A percentile compares a stretch with the other conserved stretches of the same genome.
Conservation (phyloP, 2,888 invertebrate species). For the Rhagonycha fulva region DNA sequence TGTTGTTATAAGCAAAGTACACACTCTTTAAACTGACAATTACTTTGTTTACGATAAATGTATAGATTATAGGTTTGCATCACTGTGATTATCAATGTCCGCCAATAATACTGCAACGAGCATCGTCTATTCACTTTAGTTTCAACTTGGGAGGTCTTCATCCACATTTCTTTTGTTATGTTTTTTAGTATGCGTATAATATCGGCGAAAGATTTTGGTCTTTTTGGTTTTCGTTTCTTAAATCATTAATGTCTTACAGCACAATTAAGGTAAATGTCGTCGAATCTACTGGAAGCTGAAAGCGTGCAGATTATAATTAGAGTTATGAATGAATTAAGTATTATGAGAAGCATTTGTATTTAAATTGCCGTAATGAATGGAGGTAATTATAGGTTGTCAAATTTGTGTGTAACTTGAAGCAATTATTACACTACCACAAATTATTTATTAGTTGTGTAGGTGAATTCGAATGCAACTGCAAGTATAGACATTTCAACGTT, state of each 20-base stretch:
- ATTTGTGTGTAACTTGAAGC: constrained; percentile 32
- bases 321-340: constrained; percentile 31
- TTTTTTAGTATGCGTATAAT: constrained; percentile 35
- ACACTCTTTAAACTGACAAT: constrained; percentile 11
- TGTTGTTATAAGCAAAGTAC: constrained; percentile 4
- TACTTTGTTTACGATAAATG: constrained; percentile 18
- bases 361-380: constrained; percentile 33
- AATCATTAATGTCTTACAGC: background rate
- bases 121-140: constrained; percentile 30
- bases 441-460: constrained; percentile 21
- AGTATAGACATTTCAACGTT: background rate
- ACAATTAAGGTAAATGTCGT: background rate
- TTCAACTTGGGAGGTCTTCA: constrained; percentile 51
- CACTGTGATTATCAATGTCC: constrained; percentile 33
- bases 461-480: background rate
- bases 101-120: constrained; percentile 25
- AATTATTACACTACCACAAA: constrained; percentile 28
- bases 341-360: constrained; percentile 24
- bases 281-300: constrained; percentile 1
- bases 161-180: constrained; percentile 49
- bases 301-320: constrained; percentile 31
- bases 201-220: background rate
- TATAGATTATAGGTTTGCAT: constrained; percentile 25
- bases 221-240: background rate
- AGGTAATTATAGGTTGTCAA: constrained; percentile 34